phyloP scores from a whole-genome alignment of 2,113 vertebrate genomes.

The Stigmatopora nigra region DNA sequence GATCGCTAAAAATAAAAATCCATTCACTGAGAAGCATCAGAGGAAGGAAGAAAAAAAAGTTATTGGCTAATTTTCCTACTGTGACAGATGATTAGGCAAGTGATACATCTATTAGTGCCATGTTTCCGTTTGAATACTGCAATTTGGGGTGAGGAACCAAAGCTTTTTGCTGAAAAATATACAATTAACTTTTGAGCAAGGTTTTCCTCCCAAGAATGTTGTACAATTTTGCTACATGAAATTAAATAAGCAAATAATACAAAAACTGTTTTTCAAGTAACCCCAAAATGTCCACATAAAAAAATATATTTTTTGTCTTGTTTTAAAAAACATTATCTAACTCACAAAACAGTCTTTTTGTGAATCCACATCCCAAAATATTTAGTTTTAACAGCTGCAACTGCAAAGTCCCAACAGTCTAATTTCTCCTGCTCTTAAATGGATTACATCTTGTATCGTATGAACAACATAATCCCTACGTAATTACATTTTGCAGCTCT shows the following conservation, averaged over 20 bases:
- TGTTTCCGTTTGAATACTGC: constrained; percentile 19
- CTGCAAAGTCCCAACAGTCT: neutral
- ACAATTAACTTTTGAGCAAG: neutral
- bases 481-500: neutral
- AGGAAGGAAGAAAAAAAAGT: constrained; percentile 8
- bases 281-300: neutral
- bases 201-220: neutral
- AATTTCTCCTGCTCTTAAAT: neutral
- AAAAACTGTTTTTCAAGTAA: neutral
- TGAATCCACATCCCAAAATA: neutral
- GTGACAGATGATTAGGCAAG: constrained; percentile 46
- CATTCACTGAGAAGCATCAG: constrained; percentile 25
- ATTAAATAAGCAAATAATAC: too few species aligned
- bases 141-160: neutral
- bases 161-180: neutral
- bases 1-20: constrained; percentile 48
- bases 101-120: constrained; percentile 20
- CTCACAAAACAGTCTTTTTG: neutral
- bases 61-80: constrained; percentile 19
- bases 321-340: neutral
- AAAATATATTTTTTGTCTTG: neutral
- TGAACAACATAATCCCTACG: neutral
- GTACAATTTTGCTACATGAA: neutral
- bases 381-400: neutral
- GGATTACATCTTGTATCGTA: neutral